A percentile compares a stretch with the other conserved stretches of the same genome.
Evolutionary conservation across 2,888 invertebrate genomes (phyloP).

Genomic region (Oligia latruncula): DNA sequence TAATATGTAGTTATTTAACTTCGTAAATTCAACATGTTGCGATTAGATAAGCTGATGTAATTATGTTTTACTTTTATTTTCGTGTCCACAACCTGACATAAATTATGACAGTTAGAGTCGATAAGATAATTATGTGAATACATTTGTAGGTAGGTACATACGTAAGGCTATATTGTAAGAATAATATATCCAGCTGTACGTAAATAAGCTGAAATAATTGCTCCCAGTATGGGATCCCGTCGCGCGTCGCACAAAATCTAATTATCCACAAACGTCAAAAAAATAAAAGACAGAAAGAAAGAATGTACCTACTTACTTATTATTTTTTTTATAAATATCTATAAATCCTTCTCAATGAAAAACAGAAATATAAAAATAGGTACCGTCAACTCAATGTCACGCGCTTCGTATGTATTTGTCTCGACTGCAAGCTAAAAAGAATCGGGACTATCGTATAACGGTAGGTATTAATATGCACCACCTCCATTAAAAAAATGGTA

Average conservation of each 20-base stretch:
- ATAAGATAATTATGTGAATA: not conserved
- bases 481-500: too few relatives aligned
- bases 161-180: not conserved
- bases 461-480: not conserved
- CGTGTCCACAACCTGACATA: not conserved
- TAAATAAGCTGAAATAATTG: not conserved
- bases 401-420: slow-evolving; percentile 3
- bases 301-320: too few relatives aligned
- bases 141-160: not conserved
- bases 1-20: not conserved
- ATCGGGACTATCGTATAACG: slow-evolving; percentile 19
- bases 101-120: not conserved
- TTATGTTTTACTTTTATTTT: slow-evolving; percentile 9
- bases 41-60: slow-evolving; percentile 15
- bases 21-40: not conserved
- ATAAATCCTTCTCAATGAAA: slow-evolving; percentile 30
- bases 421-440: slow-evolving; percentile 10
- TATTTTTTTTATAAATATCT: not conserved
- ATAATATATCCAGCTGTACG: not conserved
- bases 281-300: not conserved
- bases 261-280: not conserved
- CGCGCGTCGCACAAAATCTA: too few relatives aligned
- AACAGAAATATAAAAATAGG: slow-evolving; percentile 9
- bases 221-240: not conserved
- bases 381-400: slow-evolving; percentile 40